phyloP scores from a whole-genome alignment of 2,113 vertebrate genomes.

The Nipponia nippon region DNA sequence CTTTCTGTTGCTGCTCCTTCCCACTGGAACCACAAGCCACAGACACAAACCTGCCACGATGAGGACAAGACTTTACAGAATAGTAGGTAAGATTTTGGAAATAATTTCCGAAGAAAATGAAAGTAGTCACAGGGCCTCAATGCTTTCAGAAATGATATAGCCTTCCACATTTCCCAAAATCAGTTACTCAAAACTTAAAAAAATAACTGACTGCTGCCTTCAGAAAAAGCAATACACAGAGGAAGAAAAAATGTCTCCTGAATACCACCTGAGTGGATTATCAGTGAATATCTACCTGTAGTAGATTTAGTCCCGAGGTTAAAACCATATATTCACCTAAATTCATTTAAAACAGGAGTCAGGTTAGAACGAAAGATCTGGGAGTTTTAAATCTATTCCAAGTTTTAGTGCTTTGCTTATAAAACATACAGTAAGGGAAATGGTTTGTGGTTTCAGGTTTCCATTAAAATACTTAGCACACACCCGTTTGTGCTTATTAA shows the following conservation, averaged over 20 bases:
- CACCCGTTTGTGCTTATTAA: conserved; percentile 35
- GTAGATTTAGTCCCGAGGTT: background rate
- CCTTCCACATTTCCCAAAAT: background rate
- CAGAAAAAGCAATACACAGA: background rate
- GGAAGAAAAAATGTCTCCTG: background rate
- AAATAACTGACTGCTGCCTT: background rate
- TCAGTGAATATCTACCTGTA: background rate
- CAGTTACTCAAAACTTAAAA: background rate
- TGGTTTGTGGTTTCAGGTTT: conserved; percentile 27
- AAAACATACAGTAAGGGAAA: background rate
- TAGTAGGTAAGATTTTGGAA: background rate
- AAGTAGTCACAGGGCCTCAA: background rate
- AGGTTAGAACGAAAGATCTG: background rate
- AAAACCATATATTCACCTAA: background rate
- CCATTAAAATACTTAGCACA: conserved; percentile 28
- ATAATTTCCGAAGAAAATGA: background rate
- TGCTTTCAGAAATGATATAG: background rate
- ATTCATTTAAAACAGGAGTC: background rate
- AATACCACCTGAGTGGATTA: background rate
- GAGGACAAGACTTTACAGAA: background rate
- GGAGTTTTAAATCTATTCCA: background rate
- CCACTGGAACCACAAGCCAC: background rate
- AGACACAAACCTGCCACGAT: background rate
- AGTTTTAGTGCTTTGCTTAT: background rate
- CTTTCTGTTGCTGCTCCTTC: background rate